Evolutionary conservation across 2,113 vertebrate genomes (phyloP), one percentile per base, ranked within the genome.

Genomic region (Pollachius pollachius): DNA sequence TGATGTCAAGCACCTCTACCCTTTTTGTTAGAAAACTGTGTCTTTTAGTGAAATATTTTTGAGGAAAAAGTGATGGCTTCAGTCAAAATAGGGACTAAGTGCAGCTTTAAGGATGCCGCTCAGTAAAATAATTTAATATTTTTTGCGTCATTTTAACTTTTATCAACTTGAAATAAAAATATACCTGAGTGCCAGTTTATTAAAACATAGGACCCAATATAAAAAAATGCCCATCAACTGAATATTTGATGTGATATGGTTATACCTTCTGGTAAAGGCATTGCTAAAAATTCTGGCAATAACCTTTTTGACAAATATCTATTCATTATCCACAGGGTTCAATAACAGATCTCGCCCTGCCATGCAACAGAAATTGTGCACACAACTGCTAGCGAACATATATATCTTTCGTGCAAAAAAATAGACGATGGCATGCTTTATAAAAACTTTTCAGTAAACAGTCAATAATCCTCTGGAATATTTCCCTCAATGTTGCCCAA

Each of bases 281-380:
- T 60, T 69, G 19, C 48, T 57, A 37, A 62, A 65, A 54, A 18
- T 63, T 25, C 9, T 62, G 58, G 52, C 58, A 62, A 61, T 58
- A 67, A 8, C 65, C 52, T n/a, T 1, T 30, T 68, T 58, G 73
- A 75, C 6, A 0, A 62, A 7, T 16, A 81, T 74, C 72, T 78
- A 48, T 48, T 11, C 41, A 48, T 70, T 73, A 80, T 78, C 73
- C 76, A 79, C 71, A 78, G 72, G 64, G 69, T 61, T 81, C 69
- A 72, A 68, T 48, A 76, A 73, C 71, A 74, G 81, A 82, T 85
- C 74, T 75, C 1, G 73, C 68, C 79, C 81, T 78, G 64, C 82
- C 85, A 86, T 89, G 86, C 82, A 71, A 79, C 77, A 80, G 59
- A 72, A 77, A 67, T 70, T 74, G 69, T 81, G 73, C 67, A 72